These are phyloP conservation scores for Mnemiopsis leidyi DNA, from an alignment of 37 sponge, comb jelly and placozoan species.

Conservation along the genomic window DNA sequence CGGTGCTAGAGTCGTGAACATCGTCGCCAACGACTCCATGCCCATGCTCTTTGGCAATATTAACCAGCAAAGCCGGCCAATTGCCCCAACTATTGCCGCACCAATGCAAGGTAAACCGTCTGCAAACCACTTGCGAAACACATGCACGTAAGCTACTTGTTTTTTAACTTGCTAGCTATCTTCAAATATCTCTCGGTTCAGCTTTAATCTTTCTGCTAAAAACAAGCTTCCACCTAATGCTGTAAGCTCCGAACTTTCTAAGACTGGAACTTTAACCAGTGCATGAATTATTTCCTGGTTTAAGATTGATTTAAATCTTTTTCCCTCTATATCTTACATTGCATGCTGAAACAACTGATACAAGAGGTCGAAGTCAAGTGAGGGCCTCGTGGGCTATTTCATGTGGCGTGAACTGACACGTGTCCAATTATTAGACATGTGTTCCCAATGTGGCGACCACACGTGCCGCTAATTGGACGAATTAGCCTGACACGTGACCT, in stretches of 20 bases:
- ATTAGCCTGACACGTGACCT: neutral
- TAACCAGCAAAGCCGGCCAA: neutral
- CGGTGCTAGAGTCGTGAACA: conserved; percentile 38
- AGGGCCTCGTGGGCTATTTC: neutral
- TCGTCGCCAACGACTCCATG: neutral
- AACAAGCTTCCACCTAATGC: neutral
- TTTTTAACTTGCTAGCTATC: neutral
- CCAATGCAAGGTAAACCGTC: conserved; percentile 50
- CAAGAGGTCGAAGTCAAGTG: neutral
- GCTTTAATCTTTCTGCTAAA: neutral
- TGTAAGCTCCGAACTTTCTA: neutral
- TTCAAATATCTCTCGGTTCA: too few species aligned
- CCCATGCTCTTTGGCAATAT: conserved; percentile 49
- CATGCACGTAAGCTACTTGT: neutral
- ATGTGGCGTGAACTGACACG: conserved; percentile 6
- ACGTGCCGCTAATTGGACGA: neutral
- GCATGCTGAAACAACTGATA: neutral
- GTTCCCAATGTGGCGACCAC: neutral
- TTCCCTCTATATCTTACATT: neutral
- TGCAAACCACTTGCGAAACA: neutral
- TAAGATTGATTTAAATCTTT: neutral
- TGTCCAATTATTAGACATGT: neutral
- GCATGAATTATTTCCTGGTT: neutral
- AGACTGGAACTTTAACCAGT: neutral
- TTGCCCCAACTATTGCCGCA: neutral